phyloP scores from a whole-genome alignment of 2,888 invertebrate species.

The Drosophila mayaguana region DNA sequence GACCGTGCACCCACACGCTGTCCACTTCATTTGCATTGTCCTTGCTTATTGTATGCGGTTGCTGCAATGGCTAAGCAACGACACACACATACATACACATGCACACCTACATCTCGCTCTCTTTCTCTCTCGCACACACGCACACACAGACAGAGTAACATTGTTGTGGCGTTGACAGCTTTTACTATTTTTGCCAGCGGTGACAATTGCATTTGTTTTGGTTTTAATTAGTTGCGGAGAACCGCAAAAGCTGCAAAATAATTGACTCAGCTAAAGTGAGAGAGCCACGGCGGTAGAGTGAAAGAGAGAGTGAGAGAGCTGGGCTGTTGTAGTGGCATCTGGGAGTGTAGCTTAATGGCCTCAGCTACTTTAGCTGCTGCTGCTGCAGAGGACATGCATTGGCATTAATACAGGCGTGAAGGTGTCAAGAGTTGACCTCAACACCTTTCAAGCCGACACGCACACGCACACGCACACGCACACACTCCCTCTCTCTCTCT shows the following conservation, averaged over 20 bases:
- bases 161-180: constrained; percentile 42
- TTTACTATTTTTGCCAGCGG: constrained; percentile 49
- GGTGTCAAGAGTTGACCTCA: constrained; percentile 51
- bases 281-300: neutral
- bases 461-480: neutral
- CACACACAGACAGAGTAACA: neutral
- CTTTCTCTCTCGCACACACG: neutral
- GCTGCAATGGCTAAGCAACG: constrained; percentile 64
- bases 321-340: neutral
- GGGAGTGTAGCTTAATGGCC: constrained; percentile 20
- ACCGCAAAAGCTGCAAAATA: constrained; percentile 55
- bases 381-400: constrained; percentile 21
- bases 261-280: constrained; percentile 42
- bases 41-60: constrained; percentile 75
- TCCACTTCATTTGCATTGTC: constrained; percentile 72
- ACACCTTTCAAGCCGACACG: constrained; percentile 40
- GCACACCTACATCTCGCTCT: neutral
- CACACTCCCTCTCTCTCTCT: neutral
- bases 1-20: constrained; percentile 24
- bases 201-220: constrained; percentile 75
- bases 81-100: constrained; percentile 20
- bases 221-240: constrained; percentile 68
- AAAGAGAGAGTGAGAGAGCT: neutral
- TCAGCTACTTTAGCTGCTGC: constrained; percentile 19
- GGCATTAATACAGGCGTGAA: constrained; percentile 44